Evolutionary conservation across 2,888 invertebrate genomes (phyloP), one percentile per base, ranked within the genome.

Genomic region (Arge pagana): DNA sequence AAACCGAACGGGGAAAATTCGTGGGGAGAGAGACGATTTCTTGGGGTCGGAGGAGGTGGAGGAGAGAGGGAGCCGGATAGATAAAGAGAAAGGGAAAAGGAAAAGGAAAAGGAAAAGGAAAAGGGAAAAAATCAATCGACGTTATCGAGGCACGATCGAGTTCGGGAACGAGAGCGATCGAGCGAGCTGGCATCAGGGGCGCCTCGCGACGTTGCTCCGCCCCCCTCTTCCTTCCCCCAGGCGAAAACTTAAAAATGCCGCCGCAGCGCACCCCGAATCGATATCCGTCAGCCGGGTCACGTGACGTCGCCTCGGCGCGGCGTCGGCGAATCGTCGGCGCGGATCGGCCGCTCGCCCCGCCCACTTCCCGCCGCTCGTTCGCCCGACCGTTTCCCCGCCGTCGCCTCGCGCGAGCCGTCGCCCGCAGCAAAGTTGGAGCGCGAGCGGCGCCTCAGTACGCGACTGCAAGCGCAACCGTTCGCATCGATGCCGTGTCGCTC

Each of bases 171-270:
- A 37, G 23, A 24, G 30, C 52, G 45, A 37, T 26, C 21, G 45
- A 28, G 37, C n/a, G 31, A 11, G 16, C 30, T 33, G 24, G 21
- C 23, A 11, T 3, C 48, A 16, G 36, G 48, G 48, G 51, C 54
- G 51, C 54, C 52, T 52, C 31, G 51, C 52, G 36, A 24, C 57
- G 56, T 62, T 53, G 68, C 66, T 58, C 69, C 64, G 63, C 70
- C 66, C 63, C 73, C 68, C 63, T 50, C 53, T 63, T 54, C 58
- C 53, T 33, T n/a, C 62, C 45, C 60, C 58, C 64, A 28, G 55
- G 59, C 68, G 75, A 77, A 77, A 86, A 86, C 83, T 87, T 87
- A 86, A 87, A 87, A 87, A 87, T 87, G 85, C 86, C 86, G 86
- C 86, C 86, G 86, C 85, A 81, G 82, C 82, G 83, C 82, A 66